A percentile compares a stretch with the other conserved stretches of the same genome.
phyloP scores from a whole-genome alignment of 2,888 invertebrate species.

The Macaria notata region DNA sequence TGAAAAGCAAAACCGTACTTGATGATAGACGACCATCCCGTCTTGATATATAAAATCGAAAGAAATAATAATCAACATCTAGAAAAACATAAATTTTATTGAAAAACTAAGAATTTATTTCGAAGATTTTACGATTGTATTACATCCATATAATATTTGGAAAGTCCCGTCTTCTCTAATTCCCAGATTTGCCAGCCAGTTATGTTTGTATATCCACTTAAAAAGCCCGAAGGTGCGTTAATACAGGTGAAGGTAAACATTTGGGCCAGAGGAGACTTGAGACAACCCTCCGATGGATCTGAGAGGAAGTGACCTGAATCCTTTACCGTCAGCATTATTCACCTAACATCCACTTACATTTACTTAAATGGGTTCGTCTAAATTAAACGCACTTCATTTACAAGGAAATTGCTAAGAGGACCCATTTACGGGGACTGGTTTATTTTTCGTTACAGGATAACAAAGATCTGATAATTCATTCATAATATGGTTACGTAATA shows the following conservation, averaged over 20 bases:
- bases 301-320: slow-evolving; percentile 57
- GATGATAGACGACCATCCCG: too few species aligned
- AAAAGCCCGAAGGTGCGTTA: slow-evolving; percentile 36
- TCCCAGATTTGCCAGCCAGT: slow-evolving; percentile 31
- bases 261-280: slow-evolving; percentile 46
- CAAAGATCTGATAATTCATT: too few species aligned
- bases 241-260: slow-evolving; percentile 44
- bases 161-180: slow-evolving; percentile 24
- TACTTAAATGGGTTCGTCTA: slow-evolving; percentile 22
- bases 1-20: too few species aligned
- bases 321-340: slow-evolving; percentile 50
- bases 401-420: slow-evolving; percentile 2
- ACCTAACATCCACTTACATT: slow-evolving; percentile 34
- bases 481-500: too few species aligned
- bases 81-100: too few species aligned
- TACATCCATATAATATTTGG: slow-evolving; percentile 14
- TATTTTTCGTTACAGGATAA: too few species aligned
- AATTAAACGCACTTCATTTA: slow-evolving; percentile 24
- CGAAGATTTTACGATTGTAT: too few species aligned
- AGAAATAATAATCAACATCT: too few species aligned
- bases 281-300: slow-evolving; percentile 46
- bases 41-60: too few species aligned
- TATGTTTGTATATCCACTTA: slow-evolving; percentile 36
- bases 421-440: too few species aligned
- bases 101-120: too few species aligned